Percentiles rank a stretch among this genome's conserved stretches.
These are phyloP conservation scores for Tachysurus vachellii DNA, from an alignment of 2,113 vertebrate genomes.

Conservation along the genomic window DNA sequence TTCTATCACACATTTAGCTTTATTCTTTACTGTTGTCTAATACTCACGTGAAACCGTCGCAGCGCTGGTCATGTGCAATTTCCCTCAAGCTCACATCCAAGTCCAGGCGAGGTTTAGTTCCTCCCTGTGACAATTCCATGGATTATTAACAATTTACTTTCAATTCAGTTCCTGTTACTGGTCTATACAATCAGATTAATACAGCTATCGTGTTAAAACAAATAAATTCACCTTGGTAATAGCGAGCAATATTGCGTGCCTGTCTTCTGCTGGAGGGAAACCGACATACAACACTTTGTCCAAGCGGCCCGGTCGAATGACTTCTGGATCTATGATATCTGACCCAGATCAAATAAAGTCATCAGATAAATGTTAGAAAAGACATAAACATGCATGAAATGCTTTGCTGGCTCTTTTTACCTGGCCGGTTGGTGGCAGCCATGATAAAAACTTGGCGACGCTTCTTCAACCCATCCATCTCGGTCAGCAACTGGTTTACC, in stretches of 20 bases:
- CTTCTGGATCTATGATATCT: constrained; percentile 95
- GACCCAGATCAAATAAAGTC: not conserved
- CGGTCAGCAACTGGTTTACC: constrained; percentile 95
- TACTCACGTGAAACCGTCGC: constrained; percentile 89
- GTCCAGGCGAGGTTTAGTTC: constrained; percentile 80
- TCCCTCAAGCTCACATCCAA: constrained; percentile 80
- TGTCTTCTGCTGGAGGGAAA: constrained; percentile 84
- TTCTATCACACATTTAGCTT: not conserved
- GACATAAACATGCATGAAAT: no score
- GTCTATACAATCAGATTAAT: not conserved
- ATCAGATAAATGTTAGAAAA: not conserved
- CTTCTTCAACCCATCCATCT: constrained; percentile 93
- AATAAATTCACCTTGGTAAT: constrained; percentile 83
- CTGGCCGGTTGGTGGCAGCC: constrained; percentile 98
- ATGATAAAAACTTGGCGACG: constrained; percentile 93
- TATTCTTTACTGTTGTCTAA: not conserved
- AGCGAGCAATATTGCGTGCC: constrained; percentile 87
- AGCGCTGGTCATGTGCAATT: constrained; percentile 79
- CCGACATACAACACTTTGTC: constrained; percentile 95
- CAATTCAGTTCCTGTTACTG: not conserved
- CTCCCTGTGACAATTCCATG: constrained; percentile 69
- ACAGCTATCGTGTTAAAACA: not conserved
- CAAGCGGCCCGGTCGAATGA: constrained; percentile 90
- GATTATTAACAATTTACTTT: not conserved
- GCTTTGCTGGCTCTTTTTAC: constrained; percentile 63